Conservation (phyloP, 92 coral and sea anemone genomes). For the Meandrina meandrites region DNA sequence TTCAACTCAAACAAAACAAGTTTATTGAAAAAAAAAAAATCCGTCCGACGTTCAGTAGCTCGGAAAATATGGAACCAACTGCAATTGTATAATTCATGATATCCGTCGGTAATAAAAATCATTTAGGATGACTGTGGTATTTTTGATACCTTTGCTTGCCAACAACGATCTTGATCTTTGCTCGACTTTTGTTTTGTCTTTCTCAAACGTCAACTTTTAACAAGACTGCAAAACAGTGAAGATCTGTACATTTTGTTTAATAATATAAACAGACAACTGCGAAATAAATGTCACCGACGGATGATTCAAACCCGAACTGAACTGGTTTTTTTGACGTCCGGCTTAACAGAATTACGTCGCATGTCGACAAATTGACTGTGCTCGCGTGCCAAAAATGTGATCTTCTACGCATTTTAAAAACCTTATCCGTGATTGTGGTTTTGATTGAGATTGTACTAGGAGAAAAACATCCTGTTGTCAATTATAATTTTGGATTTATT, state of each 20-base stretch:
- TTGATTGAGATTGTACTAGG: background rate
- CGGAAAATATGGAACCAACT: background rate
- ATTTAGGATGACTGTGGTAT: background rate
- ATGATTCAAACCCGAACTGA: too few species aligned
- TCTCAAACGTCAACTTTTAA: background rate
- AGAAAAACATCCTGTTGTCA: background rate
- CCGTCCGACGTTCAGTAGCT: background rate
- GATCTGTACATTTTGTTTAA: background rate
- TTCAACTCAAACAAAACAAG: constrained; percentile 3
- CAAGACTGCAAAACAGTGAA: too few species aligned
- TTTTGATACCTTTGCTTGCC: background rate
- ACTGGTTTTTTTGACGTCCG: background rate
- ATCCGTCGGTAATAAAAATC: too few species aligned
- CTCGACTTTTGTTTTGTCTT: background rate
- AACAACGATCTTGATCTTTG: background rate
- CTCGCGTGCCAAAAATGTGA: background rate
- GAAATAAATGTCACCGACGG: background rate
- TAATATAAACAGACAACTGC: background rate
- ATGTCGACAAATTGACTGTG: background rate
- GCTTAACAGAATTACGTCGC: background rate
- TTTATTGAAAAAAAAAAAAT: background rate
- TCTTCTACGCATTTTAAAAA: background rate
- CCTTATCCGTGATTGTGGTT: constrained; percentile 8
- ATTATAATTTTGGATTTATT: background rate
- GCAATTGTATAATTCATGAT: too few species aligned